Percentiles rank a stretch among this genome's conserved stretches.
phyloP scores from a whole-genome alignment of 2,888 invertebrate species.

The Noctua janthina region DNA sequence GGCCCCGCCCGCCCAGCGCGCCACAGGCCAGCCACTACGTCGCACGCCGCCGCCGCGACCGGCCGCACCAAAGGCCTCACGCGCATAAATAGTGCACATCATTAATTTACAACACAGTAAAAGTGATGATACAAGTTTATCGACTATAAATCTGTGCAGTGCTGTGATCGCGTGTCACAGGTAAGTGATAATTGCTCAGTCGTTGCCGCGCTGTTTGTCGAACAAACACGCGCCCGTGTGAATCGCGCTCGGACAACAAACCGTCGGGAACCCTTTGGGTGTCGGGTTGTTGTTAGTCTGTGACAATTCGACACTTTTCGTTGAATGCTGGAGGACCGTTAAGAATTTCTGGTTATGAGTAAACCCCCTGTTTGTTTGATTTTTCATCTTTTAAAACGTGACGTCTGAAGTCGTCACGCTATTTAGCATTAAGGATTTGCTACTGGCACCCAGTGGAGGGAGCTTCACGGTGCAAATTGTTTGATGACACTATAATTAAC shows the following conservation, averaged over 20 bases:
- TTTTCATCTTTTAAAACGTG: constrained; percentile 41
- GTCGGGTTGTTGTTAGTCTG: constrained; percentile 75
- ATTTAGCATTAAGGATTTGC: constrained; percentile 40
- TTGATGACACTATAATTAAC: constrained; percentile 34
- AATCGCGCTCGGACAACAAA: constrained; percentile 70
- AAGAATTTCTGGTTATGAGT: constrained; percentile 67
- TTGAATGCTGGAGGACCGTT: constrained; percentile 70
- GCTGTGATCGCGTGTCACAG: constrained; percentile 89
- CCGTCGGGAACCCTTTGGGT: constrained; percentile 81
- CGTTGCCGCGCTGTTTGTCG: constrained; percentile 84
- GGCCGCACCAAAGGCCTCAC: constrained; percentile 78
- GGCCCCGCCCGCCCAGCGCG: constrained; percentile 84
- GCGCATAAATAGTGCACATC: constrained; percentile 83
- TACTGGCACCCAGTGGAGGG: constrained; percentile 33
- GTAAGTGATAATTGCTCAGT: constrained; percentile 89
- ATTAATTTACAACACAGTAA: constrained; percentile 89
- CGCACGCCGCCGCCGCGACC: constrained; percentile 81
- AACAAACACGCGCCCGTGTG: constrained; percentile 81
- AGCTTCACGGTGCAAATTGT: constrained; percentile 39
- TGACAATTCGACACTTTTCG: constrained; percentile 79
- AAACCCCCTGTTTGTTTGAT: constrained; percentile 60
- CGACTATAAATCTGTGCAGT: constrained; percentile 89
- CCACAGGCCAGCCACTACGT: constrained; percentile 77
- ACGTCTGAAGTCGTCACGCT: constrained; percentile 32
- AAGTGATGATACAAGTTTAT: constrained; percentile 90